Evolutionary conservation across 2,113 vertebrate genomes (phyloP).

Genomic region (Danio rerio): GRCz12tu NC_133178.1:25956001-25956500

Average conservation of each 20-base stretch:
- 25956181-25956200: background rate
- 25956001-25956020: background rate
- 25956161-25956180: slow-evolving; percentile 6
- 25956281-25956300: slow-evolving; percentile 38
- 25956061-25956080: background rate
- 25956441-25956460: slow-evolving; percentile 6
- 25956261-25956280: slow-evolving; percentile 15
- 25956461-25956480: background rate
- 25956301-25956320: slow-evolving; percentile 35
- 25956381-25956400: slow-evolving; percentile 26
- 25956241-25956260: background rate
- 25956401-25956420: background rate
- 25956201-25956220: slow-evolving; percentile 7
- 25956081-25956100: slow-evolving; percentile 34
- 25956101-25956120: background rate
- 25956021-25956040: background rate
- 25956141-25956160: slow-evolving; percentile 3
- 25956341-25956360: background rate
- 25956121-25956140: slow-evolving; percentile 16
- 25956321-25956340: slow-evolving; percentile 22
- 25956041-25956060: slow-evolving; percentile 33
- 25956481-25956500: background rate
- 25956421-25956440: slow-evolving; percentile 30
- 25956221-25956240: slow-evolving; percentile 26
- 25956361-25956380: background rate